phyloP scores from a whole-genome alignment of 1,140 invertebrate species.

The Bombus impatiens region DNA sequence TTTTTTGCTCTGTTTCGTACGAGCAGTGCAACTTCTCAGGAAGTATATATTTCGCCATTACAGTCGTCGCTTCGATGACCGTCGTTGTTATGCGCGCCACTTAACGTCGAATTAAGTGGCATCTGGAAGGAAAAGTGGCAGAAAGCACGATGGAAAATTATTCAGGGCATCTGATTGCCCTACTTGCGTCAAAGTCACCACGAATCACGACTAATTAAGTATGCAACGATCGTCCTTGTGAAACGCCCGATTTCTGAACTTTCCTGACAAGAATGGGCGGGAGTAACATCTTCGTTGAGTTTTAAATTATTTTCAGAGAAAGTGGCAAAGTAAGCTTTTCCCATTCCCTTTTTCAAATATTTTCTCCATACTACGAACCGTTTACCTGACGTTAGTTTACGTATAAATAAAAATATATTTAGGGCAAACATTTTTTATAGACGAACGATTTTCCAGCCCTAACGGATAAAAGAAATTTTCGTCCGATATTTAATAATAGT shows the following conservation, averaged over 20 bases:
- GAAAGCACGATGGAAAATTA: constrained; percentile 48
- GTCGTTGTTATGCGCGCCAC: constrained; percentile 24
- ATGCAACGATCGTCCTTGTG: constrained; percentile 4
- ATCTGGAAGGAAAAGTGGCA: constrained; percentile 4
- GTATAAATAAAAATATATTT: neutral
- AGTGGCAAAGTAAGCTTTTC: neutral
- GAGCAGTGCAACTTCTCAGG: neutral
- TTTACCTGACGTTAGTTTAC: neutral
- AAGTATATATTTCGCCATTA: neutral
- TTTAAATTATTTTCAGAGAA: neutral
- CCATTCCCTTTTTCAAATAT: neutral
- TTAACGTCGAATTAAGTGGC: constrained; percentile 37
- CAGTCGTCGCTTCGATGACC: constrained; percentile 3
- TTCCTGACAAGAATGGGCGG: neutral
- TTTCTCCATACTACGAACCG: neutral
- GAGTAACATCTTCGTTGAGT: neutral
- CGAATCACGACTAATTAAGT: constrained; percentile 35
- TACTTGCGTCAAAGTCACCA: constrained; percentile 42
- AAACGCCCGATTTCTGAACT: neutral
- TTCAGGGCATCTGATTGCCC: constrained; percentile 40
- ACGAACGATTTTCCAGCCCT: neutral
- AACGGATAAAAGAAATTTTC: neutral
- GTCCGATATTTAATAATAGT: constrained; percentile 33
- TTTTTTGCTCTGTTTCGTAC: neutral
- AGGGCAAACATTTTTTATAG: neutral